Evolutionary conservation across 2,888 invertebrate genomes (phyloP).

Genomic region (Lordiphosa andalusiaca): DNA sequence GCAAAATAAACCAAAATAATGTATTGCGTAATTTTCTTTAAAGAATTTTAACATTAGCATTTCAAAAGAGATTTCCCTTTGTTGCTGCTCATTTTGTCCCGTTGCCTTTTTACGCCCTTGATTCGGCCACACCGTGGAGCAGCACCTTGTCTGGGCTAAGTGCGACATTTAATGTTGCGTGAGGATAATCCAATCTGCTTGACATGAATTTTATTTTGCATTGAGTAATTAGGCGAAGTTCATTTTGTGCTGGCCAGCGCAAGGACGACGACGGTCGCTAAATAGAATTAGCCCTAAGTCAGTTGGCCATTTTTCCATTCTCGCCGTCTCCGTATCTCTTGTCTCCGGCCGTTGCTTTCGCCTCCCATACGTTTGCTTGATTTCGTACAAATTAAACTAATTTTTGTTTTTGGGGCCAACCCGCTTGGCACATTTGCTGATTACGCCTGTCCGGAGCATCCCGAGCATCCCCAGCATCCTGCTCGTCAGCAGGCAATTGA

Average conservation of each 20-base stretch:
- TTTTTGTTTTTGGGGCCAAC: constrained; percentile 37
- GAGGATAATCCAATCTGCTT: constrained; percentile 77
- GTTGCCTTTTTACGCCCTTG: constrained; percentile 44
- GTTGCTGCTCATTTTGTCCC: constrained; percentile 27
- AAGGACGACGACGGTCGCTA: constrained; percentile 38
- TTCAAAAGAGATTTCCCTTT: constrained; percentile 71
- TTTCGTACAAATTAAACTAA: constrained; percentile 73
- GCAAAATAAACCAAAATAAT: constrained; percentile 77
- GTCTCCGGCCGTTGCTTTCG: constrained; percentile 17
- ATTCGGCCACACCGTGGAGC: constrained; percentile 30
- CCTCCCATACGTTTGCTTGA: constrained; percentile 55
- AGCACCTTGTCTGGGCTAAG: constrained; percentile 40
- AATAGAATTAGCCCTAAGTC: constrained; percentile 57
- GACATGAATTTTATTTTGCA: constrained; percentile 77
- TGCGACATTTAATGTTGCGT: constrained; percentile 74
- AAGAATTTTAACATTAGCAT: constrained; percentile 76
- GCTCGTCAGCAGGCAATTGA: constrained; percentile 66
- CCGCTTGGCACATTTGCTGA: constrained; percentile 68
- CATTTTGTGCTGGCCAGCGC: constrained; percentile 51
- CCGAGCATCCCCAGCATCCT: constrained; percentile 13
- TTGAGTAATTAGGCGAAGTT: constrained; percentile 75
- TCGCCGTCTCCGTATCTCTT: constrained; percentile 8
- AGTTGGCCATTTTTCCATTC: constrained; percentile 15
- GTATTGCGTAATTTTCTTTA: constrained; percentile 76
- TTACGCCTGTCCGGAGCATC: constrained; percentile 49